Evolutionary conservation across 2,797 vertebrate species (phyloP).

Genomic region (Gouania willdenowi): DNA sequence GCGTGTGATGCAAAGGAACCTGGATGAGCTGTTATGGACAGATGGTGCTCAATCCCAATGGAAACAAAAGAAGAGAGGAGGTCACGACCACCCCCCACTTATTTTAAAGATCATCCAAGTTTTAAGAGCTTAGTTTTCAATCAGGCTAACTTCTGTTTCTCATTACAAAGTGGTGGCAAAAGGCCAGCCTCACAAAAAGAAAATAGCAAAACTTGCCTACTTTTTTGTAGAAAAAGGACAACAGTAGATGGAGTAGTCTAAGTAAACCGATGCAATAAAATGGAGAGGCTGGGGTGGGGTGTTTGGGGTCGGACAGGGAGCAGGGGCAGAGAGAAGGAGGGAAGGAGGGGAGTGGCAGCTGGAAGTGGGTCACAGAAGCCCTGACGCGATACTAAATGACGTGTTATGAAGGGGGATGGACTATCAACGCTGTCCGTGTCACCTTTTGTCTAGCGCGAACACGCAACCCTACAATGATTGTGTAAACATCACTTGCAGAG

Average conservation of each 20-base stretch:
- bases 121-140: constrained; percentile 5
- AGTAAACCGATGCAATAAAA: constrained; percentile 12
- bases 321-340: constrained; percentile 5
- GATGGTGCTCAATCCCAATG: constrained; percentile 16
- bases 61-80: constrained; percentile 18
- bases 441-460: constrained; percentile 33
- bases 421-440: constrained; percentile 43
- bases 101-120: constrained; percentile 3
- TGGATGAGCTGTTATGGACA: constrained; percentile 21
- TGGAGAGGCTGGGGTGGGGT: neutral
- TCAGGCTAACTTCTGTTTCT: neutral
- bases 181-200: neutral
- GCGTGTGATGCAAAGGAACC: neutral
- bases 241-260: neutral
- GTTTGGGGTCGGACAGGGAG: constrained; percentile 31
- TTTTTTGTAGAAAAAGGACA: neutral
- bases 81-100: constrained; percentile 13
- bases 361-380: constrained; percentile 64
- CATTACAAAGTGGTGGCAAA: neutral
- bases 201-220: neutral
- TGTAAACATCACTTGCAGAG: constrained; percentile 28
- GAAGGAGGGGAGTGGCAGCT: constrained; percentile 46
- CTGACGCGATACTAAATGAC: constrained; percentile 61
- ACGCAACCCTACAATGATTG: constrained; percentile 11
- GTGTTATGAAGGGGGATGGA: constrained; percentile 19